phyloP scores from a whole-genome alignment of 1,140 invertebrate species.

The Wasmannia auropunctata region DNA sequence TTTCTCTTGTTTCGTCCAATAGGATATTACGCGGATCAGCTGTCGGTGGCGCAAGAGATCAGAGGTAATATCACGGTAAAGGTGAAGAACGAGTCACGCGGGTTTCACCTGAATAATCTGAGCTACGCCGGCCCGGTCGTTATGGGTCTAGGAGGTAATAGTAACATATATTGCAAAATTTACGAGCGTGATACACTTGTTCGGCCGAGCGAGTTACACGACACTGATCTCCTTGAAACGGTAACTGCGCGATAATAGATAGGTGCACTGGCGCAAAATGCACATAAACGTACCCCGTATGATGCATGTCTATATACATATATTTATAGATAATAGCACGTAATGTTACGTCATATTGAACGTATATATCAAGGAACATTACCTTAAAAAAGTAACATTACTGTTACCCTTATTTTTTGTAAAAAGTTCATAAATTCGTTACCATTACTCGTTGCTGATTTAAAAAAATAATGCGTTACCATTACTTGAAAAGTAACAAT shows the following conservation, averaged over 20 bases:
- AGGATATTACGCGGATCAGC: slow-evolving; percentile 94
- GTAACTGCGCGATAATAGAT: slow-evolving; percentile 10
- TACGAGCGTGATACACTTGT: background rate
- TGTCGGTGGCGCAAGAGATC: slow-evolving; percentile 91
- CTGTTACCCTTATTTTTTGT: no score
- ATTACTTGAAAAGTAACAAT: no score
- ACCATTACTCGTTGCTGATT: no score
- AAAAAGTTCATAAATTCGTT: no score
- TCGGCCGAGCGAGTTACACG: background rate
- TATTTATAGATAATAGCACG: background rate
- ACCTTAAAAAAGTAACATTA: no score
- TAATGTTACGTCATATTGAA: background rate
- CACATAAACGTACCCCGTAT: background rate
- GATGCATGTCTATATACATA: background rate
- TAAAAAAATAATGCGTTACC: no score
- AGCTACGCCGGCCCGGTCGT: slow-evolving; percentile 96
- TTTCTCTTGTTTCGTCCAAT: slow-evolving; percentile 34
- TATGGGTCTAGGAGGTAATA: slow-evolving; percentile 95
- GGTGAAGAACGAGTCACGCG: slow-evolving; percentile 92
- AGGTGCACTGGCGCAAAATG: slow-evolving; percentile 2
- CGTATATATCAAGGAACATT: no score
- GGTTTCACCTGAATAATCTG: slow-evolving; percentile 95
- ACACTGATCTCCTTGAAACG: background rate
- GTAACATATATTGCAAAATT: slow-evolving; percentile 23
- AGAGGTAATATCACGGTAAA: slow-evolving; percentile 91